phyloP scores from a whole-genome alignment of 2,888 invertebrate genomes.

The Oligia fasciuncula region DNA sequence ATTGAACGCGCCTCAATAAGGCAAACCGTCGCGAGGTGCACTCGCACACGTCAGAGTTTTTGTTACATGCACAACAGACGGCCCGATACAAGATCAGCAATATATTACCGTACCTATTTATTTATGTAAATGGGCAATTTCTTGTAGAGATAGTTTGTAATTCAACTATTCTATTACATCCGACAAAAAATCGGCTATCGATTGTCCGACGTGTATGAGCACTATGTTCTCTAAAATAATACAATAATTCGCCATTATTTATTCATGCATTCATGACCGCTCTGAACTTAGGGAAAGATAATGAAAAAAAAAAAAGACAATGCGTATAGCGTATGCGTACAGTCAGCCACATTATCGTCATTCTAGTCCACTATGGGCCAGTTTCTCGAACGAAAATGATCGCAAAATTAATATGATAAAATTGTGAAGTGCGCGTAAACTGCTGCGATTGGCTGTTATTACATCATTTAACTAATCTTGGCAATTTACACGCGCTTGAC shows the following conservation, averaged over 20 bases:
- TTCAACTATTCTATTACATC: not conserved
- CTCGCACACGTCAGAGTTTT: not conserved
- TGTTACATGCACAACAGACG: not conserved
- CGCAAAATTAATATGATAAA: not conserved
- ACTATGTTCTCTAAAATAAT: not conserved
- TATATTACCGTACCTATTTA: not conserved
- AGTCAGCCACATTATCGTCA: not conserved
- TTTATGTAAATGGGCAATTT: not conserved
- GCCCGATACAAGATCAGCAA: not conserved
- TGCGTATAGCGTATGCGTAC: not conserved
- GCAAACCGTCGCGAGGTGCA: not conserved
- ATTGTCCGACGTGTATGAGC: not conserved
- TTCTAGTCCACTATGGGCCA: not conserved
- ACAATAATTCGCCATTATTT: not conserved
- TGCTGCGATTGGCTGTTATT: not conserved
- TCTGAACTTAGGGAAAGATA: not conserved
- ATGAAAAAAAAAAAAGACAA: not conserved
- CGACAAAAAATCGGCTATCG: not conserved
- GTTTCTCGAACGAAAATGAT: not conserved
- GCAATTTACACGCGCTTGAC: not conserved
- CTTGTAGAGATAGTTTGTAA: not conserved
- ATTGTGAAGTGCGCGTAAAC: not conserved
- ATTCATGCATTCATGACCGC: not conserved
- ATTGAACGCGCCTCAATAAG: not conserved
- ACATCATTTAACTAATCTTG: not conserved